Base-by-base conservation (phyloP, 2,888 invertebrate species). In the Brachyopa scutellaris region DNA sequence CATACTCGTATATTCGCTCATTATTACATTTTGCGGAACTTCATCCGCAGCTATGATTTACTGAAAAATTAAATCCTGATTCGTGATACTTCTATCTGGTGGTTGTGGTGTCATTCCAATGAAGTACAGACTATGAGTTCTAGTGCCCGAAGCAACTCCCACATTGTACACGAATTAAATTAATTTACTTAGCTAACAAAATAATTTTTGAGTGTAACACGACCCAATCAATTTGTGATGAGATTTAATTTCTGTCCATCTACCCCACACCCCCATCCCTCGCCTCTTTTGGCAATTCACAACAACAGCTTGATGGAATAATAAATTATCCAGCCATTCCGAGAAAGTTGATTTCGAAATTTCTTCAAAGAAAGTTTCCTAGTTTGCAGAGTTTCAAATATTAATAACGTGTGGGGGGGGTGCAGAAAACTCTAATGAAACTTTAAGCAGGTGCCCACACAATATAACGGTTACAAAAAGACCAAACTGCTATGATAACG, bases 221-320 rank as follows among this genome's bases (percentile, higher is more conserved):
- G 5, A n/a, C 19, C 42, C n/a, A 26, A 47, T 47, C 26, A 47
- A 47, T 47, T 47, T 47, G 13, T 26, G 47, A 47, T 47, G 47
- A 47, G 47, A 47, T 47, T 47, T 11, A 6, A 26, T 47, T 11
- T 47, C 21, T 45, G 11, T 15, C n/a, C 11, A n/a, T n/a, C n/a
- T n/a, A n/a, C n/a, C n/a, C n/a, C n/a, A n/a, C n/a, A n/a, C n/a
- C n/a, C n/a, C n/a, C n/a, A n/a, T n/a, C n/a, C n/a, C n/a, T n/a
- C n/a, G n/a, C n/a, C n/a, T n/a, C 11, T 47, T 47, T 47, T 47
- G 7, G 45, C 11, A 23, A 19, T 9, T 47, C 19, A n/a, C n/a
- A n/a, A n/a, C 42, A 23, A 47, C 47, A 47, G 47, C 26, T 26
- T 47, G 8, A 7, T 47, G 26, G n/a, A n/a, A n/a, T n/a, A n/a